Evolutionary conservation across 1,140 invertebrate genomes (phyloP).

Genomic region (Aphelinus atriplicis): DNA sequence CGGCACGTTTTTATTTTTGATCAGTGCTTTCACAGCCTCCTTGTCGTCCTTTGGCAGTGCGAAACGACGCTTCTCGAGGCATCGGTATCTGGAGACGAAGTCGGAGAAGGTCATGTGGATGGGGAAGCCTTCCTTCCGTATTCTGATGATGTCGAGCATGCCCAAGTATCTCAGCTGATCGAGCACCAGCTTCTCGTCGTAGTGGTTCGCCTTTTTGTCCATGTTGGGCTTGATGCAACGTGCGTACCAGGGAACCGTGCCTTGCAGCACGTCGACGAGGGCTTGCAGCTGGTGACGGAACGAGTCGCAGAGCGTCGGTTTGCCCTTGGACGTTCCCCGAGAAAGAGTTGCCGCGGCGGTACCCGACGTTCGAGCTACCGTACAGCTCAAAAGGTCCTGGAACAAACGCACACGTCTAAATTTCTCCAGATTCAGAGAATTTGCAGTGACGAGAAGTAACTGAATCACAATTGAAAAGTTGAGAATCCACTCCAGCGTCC

Average conservation of each 20-base stretch:
- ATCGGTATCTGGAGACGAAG: slow-evolving; percentile 84
- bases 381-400: slow-evolving; percentile 63
- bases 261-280: slow-evolving; percentile 90
- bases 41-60: slow-evolving; percentile 59
- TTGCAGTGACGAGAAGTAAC: too few relatives aligned
- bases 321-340: slow-evolving; percentile 87
- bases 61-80: slow-evolving; percentile 66
- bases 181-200: slow-evolving; percentile 84
- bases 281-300: slow-evolving; percentile 92
- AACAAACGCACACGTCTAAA: background rate
- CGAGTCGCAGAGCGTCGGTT: slow-evolving; percentile 92
- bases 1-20: slow-evolving; percentile 72
- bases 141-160: slow-evolving; percentile 95
- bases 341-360: slow-evolving; percentile 79
- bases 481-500: too few relatives aligned
- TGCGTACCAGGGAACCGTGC: slow-evolving; percentile 95
- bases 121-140: slow-evolving; percentile 92
- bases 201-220: slow-evolving; percentile 85
- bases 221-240: slow-evolving; percentile 95
- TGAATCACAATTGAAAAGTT: too few relatives aligned
- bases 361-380: slow-evolving; percentile 55
- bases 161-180: slow-evolving; percentile 93
- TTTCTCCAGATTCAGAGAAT: too few relatives aligned
- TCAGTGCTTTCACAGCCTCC: slow-evolving; percentile 69
- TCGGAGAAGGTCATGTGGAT: slow-evolving; percentile 84